Evolutionary conservation across 1,140 invertebrate species (phyloP).

Genomic region (Brachionus manjavacas): DNA sequence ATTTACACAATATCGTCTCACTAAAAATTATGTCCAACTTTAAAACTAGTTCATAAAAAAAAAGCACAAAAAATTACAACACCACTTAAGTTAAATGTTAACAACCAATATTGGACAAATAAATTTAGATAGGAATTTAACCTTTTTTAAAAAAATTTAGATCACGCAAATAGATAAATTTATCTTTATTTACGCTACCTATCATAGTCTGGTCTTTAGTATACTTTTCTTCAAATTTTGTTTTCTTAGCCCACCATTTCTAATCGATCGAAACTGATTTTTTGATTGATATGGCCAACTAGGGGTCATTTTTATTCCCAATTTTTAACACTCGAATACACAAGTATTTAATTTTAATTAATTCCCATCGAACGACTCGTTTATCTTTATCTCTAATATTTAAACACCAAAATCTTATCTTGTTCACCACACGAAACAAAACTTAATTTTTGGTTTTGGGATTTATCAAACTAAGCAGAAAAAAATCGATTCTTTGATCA

Average conservation of each 20-base stretch:
- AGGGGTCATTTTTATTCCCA: background rate
- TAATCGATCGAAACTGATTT: background rate
- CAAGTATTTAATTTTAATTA: slow-evolving; percentile 1
- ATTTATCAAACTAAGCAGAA: background rate
- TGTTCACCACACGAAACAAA: background rate
- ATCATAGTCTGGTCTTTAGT: background rate
- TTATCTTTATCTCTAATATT: background rate
- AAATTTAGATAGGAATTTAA: slow-evolving; percentile 31
- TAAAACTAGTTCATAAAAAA: background rate
- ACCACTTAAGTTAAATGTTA: background rate
- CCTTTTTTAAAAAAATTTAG: slow-evolving; percentile 31
- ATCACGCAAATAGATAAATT: slow-evolving; percentile 26
- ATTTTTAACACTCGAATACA: background rate
- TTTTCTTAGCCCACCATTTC: background rate
- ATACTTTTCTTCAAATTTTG: background rate
- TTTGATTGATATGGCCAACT: background rate
- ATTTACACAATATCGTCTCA: slow-evolving; percentile 3
- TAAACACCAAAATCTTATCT: background rate
- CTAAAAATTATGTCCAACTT: background rate
- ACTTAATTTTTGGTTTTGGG: background rate
- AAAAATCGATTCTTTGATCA: background rate
- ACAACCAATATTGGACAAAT: background rate
- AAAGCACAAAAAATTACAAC: background rate
- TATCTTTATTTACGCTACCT: background rate
- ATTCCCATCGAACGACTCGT: background rate